Evolutionary conservation across 2,113 vertebrate genomes (phyloP).

Genomic region (Prolemur simus): DNA sequence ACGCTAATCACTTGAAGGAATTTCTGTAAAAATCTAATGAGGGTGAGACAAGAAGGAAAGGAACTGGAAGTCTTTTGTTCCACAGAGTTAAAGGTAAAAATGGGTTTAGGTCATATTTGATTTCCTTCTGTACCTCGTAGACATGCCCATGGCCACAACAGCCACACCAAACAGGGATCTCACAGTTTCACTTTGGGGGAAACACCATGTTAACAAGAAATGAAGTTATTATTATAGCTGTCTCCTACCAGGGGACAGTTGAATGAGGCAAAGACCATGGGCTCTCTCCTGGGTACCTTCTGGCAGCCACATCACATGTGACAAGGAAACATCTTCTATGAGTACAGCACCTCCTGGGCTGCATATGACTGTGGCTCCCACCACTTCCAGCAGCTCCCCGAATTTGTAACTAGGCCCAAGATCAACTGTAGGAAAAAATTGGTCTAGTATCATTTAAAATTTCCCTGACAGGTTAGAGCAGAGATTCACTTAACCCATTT

Average conservation of each 20-base stretch:
- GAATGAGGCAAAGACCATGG: not conserved
- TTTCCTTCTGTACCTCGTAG: not conserved
- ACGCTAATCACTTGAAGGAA: not conserved
- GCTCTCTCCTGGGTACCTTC: not conserved
- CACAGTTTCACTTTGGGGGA: not conserved
- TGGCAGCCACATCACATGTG: no score
- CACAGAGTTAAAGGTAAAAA: not conserved
- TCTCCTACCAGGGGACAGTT: not conserved
- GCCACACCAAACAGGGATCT: not conserved
- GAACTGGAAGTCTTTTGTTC: not conserved
- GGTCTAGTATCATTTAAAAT: not conserved
- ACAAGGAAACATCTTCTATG: not conserved
- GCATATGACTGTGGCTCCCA: not conserved
- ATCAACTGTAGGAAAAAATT: not conserved
- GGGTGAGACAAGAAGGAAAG: not conserved
- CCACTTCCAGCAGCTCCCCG: not conserved
- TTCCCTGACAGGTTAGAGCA: not conserved
- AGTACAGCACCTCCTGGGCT: not conserved
- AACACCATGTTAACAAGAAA: not conserved
- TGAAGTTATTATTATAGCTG: not conserved
- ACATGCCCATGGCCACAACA: not conserved
- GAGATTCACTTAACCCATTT: not conserved
- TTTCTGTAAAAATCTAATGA: not conserved
- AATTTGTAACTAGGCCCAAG: not conserved
- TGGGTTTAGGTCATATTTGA: not conserved